These are phyloP conservation scores for Tubiluchus corallicola DNA, from an alignment of 2,888 invertebrate species.

Conservation along the genomic window DNA sequence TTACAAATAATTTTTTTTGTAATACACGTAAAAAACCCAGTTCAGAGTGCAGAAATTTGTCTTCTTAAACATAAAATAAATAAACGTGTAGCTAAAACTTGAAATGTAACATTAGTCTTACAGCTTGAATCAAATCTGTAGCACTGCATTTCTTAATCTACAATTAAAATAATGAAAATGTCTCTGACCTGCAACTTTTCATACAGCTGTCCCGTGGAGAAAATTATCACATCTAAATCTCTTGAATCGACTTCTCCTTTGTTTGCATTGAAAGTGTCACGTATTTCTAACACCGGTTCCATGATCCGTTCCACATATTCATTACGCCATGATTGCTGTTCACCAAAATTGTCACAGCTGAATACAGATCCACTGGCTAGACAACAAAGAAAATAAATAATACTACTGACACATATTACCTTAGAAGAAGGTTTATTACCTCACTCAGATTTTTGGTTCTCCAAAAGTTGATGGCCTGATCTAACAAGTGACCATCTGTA, in stretches of 20 bases:
- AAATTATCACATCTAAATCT: conserved; percentile 21
- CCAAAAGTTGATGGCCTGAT: too few species aligned
- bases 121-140: too few species aligned
- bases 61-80: too few species aligned
- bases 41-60: too few species aligned
- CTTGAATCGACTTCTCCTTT: conserved; percentile 17
- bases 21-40: too few species aligned
- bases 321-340: conserved; percentile 19
- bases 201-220: conserved; percentile 17
- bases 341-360: conserved; percentile 17
- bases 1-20: too few species aligned
- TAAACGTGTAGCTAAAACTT: too few species aligned
- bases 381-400: conserved; percentile 2
- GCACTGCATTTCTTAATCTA: neutral
- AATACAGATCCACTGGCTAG: conserved; percentile 18
- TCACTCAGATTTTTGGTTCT: too few species aligned
- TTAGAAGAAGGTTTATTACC: too few species aligned
- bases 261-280: conserved; percentile 16
- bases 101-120: too few species aligned
- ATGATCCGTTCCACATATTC: conserved; percentile 14
- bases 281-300: conserved; percentile 18
- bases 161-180: neutral
- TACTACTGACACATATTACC: too few species aligned
- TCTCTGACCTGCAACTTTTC: conserved; percentile 18
- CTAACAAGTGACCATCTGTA: too few species aligned